Evolutionary conservation across 2,797 vertebrate genomes (phyloP).

Genomic region (Spea hammondii): DNA sequence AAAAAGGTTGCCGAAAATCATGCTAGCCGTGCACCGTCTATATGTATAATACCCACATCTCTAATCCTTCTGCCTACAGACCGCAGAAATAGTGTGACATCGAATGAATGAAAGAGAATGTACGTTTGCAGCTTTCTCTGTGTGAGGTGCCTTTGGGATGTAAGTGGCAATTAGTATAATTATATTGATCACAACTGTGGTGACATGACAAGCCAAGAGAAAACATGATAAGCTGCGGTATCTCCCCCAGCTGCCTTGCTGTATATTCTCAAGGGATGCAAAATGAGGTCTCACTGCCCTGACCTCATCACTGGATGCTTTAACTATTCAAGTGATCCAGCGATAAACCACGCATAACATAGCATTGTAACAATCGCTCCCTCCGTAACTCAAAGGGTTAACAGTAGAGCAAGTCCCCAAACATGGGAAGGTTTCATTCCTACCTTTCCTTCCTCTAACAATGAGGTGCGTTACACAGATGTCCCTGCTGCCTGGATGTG

Average conservation of each 20-base stretch:
- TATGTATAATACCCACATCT: not conserved
- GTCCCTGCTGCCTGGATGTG: conserved; percentile 32
- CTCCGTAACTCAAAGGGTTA: conserved; percentile 13
- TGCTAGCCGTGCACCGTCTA: too few relatives aligned
- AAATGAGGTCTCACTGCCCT: conserved; percentile 23
- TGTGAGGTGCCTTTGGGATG: conserved; percentile 14
- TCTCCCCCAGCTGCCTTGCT: conserved; percentile 10
- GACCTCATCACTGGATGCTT: not conserved
- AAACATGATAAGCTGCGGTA: not conserved
- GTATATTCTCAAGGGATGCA: not conserved
- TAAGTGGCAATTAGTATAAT: conserved; percentile 42
- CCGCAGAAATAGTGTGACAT: not conserved
- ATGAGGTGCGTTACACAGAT: conserved; percentile 37
- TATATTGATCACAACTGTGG: conserved; percentile 16
- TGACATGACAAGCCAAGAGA: conserved; percentile 35
- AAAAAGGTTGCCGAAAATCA: too few relatives aligned
- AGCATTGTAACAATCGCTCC: not conserved
- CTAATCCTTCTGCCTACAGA: not conserved
- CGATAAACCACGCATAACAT: not conserved
- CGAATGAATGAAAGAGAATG: not conserved
- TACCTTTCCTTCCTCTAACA: conserved; percentile 23
- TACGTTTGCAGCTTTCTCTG: conserved; percentile 3
- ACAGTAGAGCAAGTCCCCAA: conserved; percentile 7
- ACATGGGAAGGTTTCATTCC: conserved; percentile 23
- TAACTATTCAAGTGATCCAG: not conserved